Conservation (phyloP, 2,797 vertebrate species). For the Artibeus jamaicensis region DNA sequence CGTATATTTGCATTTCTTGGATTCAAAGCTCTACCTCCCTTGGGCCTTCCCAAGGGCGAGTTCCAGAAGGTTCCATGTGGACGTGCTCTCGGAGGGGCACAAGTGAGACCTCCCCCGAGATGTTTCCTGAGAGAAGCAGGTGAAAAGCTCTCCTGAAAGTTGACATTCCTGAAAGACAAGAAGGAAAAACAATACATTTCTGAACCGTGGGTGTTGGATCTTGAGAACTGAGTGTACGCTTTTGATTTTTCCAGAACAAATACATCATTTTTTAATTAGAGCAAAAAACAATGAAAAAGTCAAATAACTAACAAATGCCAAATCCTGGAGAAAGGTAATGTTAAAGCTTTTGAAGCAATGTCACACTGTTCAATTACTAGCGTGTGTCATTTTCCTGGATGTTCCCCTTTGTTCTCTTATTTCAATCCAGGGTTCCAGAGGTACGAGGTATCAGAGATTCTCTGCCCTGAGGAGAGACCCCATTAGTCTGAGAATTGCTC, state of each 20-base stretch:
- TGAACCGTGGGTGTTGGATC: neutral
- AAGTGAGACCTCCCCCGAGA: no score
- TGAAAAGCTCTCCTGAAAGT: neutral
- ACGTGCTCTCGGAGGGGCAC: no score
- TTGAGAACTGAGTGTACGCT: neutral
- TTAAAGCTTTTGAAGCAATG: no score
- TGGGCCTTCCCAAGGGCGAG: fast-evolving
- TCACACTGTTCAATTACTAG: no score
- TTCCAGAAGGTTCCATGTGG: neutral
- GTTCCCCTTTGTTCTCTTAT: fast-evolving
- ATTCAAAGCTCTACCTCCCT: fast-evolving
- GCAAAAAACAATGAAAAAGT: neutral
- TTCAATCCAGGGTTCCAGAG: neutral
- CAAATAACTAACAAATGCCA: neutral
- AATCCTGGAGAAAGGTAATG: neutral
- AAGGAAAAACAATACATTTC: neutral
- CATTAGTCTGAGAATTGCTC: neutral
- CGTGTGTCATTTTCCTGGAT: neutral
- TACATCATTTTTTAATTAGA: no score
- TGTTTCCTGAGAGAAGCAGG: neutral
- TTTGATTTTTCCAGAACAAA: neutral
- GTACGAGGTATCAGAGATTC: neutral
- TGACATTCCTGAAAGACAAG: no score
- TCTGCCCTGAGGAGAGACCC: neutral
- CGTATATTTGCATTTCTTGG: neutral